A percentile compares a stretch with the other conserved stretches of the same genome.
Conservation (phyloP, 2,888 invertebrate genomes). For the Ormyrus rosae region DNA sequence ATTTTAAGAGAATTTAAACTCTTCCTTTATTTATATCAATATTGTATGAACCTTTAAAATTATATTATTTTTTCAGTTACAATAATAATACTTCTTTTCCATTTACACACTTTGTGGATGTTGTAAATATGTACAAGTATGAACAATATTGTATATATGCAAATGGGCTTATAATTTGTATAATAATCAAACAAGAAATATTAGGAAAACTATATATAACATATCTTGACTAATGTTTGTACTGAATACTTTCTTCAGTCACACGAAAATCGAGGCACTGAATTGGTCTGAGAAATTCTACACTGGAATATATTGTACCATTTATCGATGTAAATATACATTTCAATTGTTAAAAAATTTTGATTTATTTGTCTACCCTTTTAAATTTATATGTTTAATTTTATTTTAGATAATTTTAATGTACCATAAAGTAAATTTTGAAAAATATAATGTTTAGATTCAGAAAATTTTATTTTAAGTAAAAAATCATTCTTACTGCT, state of each 20-base stretch:
- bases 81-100: neutral
- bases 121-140: slow-evolving; percentile 52
- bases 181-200: slow-evolving; percentile 24
- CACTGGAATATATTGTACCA: slow-evolving; percentile 40
- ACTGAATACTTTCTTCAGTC: slow-evolving; percentile 36
- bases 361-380: slow-evolving; percentile 25
- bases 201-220: slow-evolving; percentile 20
- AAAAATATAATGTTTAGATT: too few relatives aligned
- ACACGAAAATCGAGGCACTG: neutral
- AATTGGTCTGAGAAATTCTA: slow-evolving; percentile 21
- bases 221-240: slow-evolving; percentile 42
- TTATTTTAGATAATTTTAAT: neutral
- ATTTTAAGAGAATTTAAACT: too few relatives aligned
- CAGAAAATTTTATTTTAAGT: neutral
- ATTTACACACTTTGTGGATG: neutral
- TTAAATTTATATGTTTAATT: neutral
- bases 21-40: too few relatives aligned
- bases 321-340: slow-evolving; percentile 45
- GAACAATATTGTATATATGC: slow-evolving; percentile 45
- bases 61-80: too few relatives aligned
- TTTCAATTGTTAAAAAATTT: slow-evolving; percentile 36
- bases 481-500: neutral
- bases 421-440: too few relatives aligned
- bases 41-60: too few relatives aligned
- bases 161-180: slow-evolving; percentile 42